These are phyloP conservation scores for Cremastinae sp. DNA, from an alignment of 2,888 invertebrate species.

Conservation along the genomic window DNA sequence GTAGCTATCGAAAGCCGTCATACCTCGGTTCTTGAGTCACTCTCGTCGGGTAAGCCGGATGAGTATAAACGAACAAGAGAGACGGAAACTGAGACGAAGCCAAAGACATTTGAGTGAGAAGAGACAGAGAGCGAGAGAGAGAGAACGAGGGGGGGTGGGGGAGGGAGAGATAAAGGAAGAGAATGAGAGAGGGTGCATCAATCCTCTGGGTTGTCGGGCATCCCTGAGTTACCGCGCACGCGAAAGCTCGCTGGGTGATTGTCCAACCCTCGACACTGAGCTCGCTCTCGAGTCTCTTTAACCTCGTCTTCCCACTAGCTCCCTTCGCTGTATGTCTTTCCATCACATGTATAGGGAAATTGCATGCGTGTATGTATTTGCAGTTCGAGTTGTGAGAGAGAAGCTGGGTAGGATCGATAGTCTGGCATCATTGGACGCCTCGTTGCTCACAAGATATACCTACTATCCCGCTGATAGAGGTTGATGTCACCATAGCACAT, in stretches of 20 bases:
- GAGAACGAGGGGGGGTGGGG: slow-evolving; percentile 26
- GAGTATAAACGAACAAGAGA: slow-evolving; percentile 54
- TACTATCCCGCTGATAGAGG: slow-evolving; percentile 28
- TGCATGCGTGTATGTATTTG: slow-evolving; percentile 9
- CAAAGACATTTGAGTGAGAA: slow-evolving; percentile 49
- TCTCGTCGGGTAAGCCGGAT: slow-evolving; percentile 55
- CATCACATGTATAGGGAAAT: slow-evolving; percentile 9
- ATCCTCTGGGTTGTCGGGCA: slow-evolving; percentile 33
- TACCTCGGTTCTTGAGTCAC: slow-evolving; percentile 48
- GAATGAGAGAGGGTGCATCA: slow-evolving; percentile 26
- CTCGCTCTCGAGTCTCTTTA: slow-evolving; percentile 73
- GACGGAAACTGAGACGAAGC: slow-evolving; percentile 41
- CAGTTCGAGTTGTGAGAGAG: slow-evolving; percentile 32
- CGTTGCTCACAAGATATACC: slow-evolving; percentile 53
- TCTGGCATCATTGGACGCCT: slow-evolving; percentile 74
- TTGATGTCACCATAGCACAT: slow-evolving; percentile 53
- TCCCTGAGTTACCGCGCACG: slow-evolving; percentile 49
- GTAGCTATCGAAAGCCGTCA: slow-evolving; percentile 39
- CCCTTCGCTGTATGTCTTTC: slow-evolving; percentile 19
- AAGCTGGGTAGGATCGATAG: slow-evolving; percentile 74
- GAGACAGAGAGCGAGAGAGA: slow-evolving; percentile 18
- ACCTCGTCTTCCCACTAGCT: slow-evolving; percentile 51
- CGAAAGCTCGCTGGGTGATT: slow-evolving; percentile 56
- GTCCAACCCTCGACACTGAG: slow-evolving; percentile 59
- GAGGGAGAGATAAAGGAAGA: slow-evolving; percentile 16